Evolutionary conservation across 1,140 invertebrate genomes (phyloP).

Genomic region (Drusus annulatus): DNA sequence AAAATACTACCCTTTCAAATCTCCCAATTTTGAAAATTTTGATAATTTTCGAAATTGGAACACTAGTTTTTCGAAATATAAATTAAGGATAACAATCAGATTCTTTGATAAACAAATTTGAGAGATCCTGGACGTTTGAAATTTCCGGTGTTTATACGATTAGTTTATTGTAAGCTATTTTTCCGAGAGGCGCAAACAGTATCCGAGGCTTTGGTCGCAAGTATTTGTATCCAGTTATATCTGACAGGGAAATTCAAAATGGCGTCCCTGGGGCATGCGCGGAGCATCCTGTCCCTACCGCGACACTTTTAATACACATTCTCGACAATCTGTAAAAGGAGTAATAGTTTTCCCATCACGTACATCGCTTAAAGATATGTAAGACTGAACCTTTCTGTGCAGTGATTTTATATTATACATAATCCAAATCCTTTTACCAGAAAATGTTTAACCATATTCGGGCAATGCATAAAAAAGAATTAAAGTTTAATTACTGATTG

Average conservation of each 20-base stretch:
- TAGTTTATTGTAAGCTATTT: neutral
- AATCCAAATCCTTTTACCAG: neutral
- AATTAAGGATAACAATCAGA: no score
- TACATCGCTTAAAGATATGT: neutral
- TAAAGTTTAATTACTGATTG: no score
- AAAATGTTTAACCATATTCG: neutral
- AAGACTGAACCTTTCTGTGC: neutral
- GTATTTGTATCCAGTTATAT: conserved; percentile 38
- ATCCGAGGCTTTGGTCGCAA: conserved; percentile 33
- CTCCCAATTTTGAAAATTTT: no score
- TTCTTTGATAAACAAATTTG: no score
- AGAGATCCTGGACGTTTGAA: no score
- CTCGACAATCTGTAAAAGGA: neutral
- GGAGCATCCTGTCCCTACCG: neutral
- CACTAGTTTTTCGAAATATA: no score
- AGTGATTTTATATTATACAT: neutral
- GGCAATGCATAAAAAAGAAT: neutral
- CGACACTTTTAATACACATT: neutral
- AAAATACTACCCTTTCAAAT: no score
- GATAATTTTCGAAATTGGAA: no score
- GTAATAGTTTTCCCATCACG: neutral
- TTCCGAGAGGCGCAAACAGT: conserved; percentile 13
- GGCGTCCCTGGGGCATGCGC: conserved; percentile 43
- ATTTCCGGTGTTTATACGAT: neutral
- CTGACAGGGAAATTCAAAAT: conserved; percentile 43